Conservation (phyloP, 2,113 vertebrate genomes). For the Ceyx melanurus region DNA sequence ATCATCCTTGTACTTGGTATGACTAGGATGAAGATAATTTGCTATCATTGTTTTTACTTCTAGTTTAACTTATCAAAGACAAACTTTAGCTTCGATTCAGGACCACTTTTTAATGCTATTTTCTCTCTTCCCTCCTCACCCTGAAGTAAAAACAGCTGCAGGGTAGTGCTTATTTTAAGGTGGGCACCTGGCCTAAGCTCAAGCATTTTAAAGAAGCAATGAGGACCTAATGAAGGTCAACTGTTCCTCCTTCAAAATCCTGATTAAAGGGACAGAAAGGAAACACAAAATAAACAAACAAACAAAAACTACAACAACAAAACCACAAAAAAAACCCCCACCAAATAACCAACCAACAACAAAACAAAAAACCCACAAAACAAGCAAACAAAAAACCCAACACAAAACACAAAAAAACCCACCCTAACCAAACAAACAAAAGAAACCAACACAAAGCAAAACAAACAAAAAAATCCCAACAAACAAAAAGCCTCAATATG, state of each 20-base stretch:
- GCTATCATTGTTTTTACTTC: background rate
- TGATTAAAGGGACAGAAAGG: accelerated
- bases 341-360: no score
- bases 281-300: no score
- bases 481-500: background rate
- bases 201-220: slow-evolving; percentile 4
- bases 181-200: background rate
- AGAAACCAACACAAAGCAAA: no score
- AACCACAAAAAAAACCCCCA: no score
- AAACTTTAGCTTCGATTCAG: background rate
- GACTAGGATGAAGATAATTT: no score
- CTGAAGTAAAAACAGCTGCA: background rate
- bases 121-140: background rate
- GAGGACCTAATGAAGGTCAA: background rate
- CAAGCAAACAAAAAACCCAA: no score
- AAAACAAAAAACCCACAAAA: no score
- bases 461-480: no score
- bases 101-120: background rate
- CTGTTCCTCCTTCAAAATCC: background rate
- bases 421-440: no score
- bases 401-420: no score
- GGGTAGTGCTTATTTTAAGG: background rate
- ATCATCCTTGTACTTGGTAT: background rate
- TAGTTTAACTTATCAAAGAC: background rate
- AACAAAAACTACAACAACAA: no score